phyloP scores from a whole-genome alignment of 1,140 invertebrate genomes.

The Heliothis virescens region DNA sequence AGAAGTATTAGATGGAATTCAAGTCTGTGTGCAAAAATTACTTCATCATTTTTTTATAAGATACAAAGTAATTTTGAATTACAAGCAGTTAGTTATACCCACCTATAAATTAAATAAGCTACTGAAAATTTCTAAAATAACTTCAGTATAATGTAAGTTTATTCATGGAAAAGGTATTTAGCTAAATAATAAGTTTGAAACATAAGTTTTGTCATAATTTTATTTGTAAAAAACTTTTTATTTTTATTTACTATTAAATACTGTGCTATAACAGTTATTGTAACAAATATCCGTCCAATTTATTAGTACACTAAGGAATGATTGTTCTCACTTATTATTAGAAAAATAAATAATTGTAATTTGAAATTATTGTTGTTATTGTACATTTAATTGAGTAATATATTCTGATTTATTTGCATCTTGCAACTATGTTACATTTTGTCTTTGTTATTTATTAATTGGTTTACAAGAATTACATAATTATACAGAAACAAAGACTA shows the following conservation, averaged over 20 bases:
- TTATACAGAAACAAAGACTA: too few species aligned
- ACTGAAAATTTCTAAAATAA: too few species aligned
- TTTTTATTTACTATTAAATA: slow-evolving; percentile 11
- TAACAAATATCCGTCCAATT: slow-evolving; percentile 27
- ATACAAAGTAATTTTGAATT: too few species aligned
- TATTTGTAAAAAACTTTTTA: slow-evolving; percentile 40
- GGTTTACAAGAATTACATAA: too few species aligned
- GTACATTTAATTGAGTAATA: not conserved
- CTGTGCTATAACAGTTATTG: slow-evolving; percentile 37
- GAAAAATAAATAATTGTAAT: slow-evolving; percentile 22
- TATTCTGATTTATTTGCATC: not conserved
- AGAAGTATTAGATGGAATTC: not conserved
- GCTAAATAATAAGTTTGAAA: not conserved
- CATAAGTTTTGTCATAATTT: slow-evolving; percentile 17
- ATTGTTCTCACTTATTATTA: slow-evolving; percentile 39
- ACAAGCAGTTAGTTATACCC: too few species aligned
- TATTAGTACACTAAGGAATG: slow-evolving; percentile 35
- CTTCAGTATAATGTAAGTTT: too few species aligned
- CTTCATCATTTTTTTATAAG: too few species aligned
- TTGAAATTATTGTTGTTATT: slow-evolving; percentile 14
- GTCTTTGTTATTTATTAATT: not conserved
- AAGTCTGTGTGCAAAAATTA: too few species aligned
- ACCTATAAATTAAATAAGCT: too few species aligned
- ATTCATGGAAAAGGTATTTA: not conserved
- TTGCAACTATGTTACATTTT: not conserved